phyloP scores from a whole-genome alignment of 2,113 vertebrate species.

The Coryphaenoides rupestris region DNA sequence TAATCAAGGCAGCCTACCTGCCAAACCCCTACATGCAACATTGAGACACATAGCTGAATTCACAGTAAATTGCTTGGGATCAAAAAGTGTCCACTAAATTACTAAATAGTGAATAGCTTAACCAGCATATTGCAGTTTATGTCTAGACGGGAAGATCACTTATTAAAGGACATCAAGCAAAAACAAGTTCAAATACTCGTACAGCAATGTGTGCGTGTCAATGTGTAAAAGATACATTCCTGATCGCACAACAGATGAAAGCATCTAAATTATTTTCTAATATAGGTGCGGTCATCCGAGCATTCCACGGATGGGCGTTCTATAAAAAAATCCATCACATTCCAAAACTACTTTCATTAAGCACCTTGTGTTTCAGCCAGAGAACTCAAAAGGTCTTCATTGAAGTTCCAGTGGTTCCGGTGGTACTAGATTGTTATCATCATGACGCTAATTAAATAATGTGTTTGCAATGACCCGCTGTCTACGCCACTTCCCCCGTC shows the following conservation, averaged over 20 bases:
- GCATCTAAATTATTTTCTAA: not conserved
- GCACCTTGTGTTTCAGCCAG: too few species aligned
- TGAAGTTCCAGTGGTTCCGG: too few species aligned
- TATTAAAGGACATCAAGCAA: not conserved
- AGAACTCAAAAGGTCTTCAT: too few species aligned
- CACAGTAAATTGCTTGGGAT: too few species aligned
- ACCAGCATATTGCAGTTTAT: too few species aligned
- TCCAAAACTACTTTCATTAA: not conserved
- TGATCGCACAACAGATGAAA: not conserved
- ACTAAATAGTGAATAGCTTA: too few species aligned
- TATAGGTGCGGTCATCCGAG: not conserved
- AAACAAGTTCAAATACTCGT: not conserved
- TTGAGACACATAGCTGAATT: too few species aligned
- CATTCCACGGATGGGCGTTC: not conserved
- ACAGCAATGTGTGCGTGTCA: not conserved
- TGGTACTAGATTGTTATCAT: not conserved
- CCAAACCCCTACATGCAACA: too few species aligned
- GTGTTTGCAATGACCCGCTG: not conserved
- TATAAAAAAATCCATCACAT: not conserved
- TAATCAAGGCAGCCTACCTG: too few species aligned
- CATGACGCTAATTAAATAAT: not conserved
- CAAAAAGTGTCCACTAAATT: too few species aligned
- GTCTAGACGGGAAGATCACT: too few species aligned
- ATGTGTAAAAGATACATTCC: not conserved
- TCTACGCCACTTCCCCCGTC: not conserved